A percentile compares a stretch with the other conserved stretches of the same genome.
These are phyloP conservation scores for Drosophila niveifrons DNA, from an alignment of 2,888 invertebrate genomes.

Conservation along the genomic window DNA sequence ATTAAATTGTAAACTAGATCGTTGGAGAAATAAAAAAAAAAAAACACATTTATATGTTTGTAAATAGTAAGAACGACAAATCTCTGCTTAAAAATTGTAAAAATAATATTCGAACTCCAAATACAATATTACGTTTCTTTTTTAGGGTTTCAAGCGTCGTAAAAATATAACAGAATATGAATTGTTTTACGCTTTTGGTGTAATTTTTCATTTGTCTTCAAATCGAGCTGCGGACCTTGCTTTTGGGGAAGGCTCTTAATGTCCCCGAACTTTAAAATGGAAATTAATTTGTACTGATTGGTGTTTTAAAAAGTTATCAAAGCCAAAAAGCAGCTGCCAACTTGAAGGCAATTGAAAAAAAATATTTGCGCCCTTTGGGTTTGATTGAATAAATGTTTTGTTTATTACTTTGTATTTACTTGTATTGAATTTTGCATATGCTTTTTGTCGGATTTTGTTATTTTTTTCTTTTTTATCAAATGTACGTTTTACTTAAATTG, in stretches of 20 bases:
- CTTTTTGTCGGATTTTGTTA: slow-evolving; percentile 21
- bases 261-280: slow-evolving; percentile 70
- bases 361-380: slow-evolving; percentile 44
- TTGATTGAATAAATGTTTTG: slow-evolving; percentile 28
- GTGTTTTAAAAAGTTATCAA: slow-evolving; percentile 63
- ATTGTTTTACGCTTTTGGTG: slow-evolving; percentile 15
- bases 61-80: slow-evolving; percentile 57
- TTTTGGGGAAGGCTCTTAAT: slow-evolving; percentile 34
- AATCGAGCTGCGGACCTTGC: slow-evolving; percentile 39
- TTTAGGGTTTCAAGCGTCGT: slow-evolving; percentile 49
- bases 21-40: slow-evolving; percentile 65
- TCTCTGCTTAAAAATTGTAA: slow-evolving; percentile 68
- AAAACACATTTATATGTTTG: slow-evolving; percentile 37
- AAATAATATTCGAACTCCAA: slow-evolving; percentile 76
- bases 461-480: slow-evolving; percentile 44
- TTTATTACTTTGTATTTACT: slow-evolving; percentile 14
- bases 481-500: slow-evolving; percentile 58
- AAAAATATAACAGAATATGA: slow-evolving; percentile 27
- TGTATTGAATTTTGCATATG: slow-evolving; percentile 12
- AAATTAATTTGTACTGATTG: slow-evolving; percentile 79
- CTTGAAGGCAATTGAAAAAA: slow-evolving; percentile 58
- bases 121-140: slow-evolving; percentile 50
- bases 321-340: slow-evolving; percentile 29
- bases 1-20: slow-evolving; percentile 80
- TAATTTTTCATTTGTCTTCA: slow-evolving; percentile 53